A percentile compares a stretch with the other conserved stretches of the same genome.
phyloP scores from a whole-genome alignment of 1,140 invertebrate genomes.

The Diorhabda elongata region DNA sequence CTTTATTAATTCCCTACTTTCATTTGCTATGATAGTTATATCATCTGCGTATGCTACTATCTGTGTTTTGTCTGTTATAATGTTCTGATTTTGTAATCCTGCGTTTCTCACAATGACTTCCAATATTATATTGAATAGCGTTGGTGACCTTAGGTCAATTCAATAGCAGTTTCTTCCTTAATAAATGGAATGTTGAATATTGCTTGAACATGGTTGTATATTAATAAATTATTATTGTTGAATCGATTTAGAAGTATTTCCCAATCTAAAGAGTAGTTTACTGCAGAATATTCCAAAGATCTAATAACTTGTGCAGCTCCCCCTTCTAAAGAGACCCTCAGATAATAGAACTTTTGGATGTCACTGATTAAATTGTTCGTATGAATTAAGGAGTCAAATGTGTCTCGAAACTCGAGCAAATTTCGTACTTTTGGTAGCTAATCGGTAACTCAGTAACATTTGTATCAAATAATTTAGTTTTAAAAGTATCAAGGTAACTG shows the following conservation, averaged over 20 bases:
- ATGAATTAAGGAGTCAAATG: slow-evolving; percentile 25
- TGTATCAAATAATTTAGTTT: too few relatives aligned
- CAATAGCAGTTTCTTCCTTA: slow-evolving; percentile 7
- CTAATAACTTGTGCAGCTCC: slow-evolving; percentile 36
- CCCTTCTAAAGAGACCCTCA: slow-evolving; percentile 32
- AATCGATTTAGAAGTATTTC: slow-evolving; percentile 41
- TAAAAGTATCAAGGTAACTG: too few relatives aligned
- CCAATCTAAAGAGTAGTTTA: too few relatives aligned
- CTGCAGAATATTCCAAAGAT: slow-evolving; percentile 35
- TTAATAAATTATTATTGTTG: slow-evolving; percentile 41
- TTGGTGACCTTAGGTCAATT: too few relatives aligned
- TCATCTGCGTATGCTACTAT: too few relatives aligned
- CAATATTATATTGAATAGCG: too few relatives aligned
- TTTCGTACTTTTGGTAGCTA: slow-evolving; percentile 27
- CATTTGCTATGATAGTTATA: too few relatives aligned
- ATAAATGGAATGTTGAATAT: slow-evolving; percentile 9
- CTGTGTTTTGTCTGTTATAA: too few relatives aligned
- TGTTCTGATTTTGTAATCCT: too few relatives aligned
- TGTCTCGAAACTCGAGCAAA: slow-evolving; percentile 38
- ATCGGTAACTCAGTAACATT: too few relatives aligned
- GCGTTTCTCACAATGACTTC: too few relatives aligned
- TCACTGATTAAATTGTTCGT: slow-evolving; percentile 24
- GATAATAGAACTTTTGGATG: slow-evolving; percentile 30
- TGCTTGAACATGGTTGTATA: slow-evolving; percentile 16
- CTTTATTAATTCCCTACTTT: too few relatives aligned